Percentiles rank a stretch among this genome's conserved stretches.
Conservation (phyloP, 1,140 invertebrate genomes). For the Cotesia glomerata region DNA sequence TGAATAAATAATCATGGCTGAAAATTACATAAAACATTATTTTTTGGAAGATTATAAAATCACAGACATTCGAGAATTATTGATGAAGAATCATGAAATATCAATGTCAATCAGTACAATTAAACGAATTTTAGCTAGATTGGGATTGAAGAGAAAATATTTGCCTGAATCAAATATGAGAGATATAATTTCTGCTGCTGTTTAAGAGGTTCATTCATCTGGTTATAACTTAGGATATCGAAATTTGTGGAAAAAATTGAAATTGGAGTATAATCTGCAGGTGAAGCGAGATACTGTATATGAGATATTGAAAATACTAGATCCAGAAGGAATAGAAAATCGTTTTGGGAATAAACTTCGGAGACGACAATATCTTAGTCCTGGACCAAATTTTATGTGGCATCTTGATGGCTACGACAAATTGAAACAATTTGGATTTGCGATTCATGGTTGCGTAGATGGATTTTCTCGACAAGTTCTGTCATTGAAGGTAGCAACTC, state of each 20-base stretch:
- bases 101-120: background rate
- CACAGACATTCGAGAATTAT: background rate
- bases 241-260: conserved; percentile 12
- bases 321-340: conserved; percentile 27
- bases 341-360: conserved; percentile 15
- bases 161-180: background rate
- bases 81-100: background rate
- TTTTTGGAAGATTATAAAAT: background rate
- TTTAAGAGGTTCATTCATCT: background rate
- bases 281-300: background rate
- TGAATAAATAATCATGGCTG: too few species aligned
- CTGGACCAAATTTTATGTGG: too few species aligned
- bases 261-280: too few species aligned
- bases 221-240: conserved; percentile 23
- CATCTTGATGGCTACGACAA: too few species aligned
- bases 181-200: background rate
- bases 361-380: conserved; percentile 20
- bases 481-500: conserved; percentile 37
- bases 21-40: background rate
- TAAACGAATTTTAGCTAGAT: background rate
- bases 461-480: conserved; percentile 44
- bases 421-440: conserved; percentile 27
- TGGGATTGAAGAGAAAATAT: background rate
- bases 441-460: conserved; percentile 46
- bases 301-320: background rate